Percentiles rank a stretch among this genome's conserved stretches.
Evolutionary conservation across 2,888 invertebrate genomes (phyloP).

Genomic region (Mythimna loreyi): DNA sequence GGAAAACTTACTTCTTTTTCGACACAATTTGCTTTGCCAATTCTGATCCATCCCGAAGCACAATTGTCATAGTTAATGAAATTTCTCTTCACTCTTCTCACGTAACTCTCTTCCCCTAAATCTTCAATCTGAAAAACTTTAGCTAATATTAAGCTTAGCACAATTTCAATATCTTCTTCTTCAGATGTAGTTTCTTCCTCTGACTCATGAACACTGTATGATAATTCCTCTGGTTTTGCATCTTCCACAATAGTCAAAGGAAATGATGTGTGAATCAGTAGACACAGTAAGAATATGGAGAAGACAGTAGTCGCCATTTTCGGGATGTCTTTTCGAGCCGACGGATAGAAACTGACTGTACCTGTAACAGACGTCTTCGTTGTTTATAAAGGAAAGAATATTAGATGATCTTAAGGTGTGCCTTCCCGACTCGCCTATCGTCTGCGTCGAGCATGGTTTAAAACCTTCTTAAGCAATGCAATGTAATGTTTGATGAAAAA

Average conservation of each 20-base stretch:
- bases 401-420: no score
- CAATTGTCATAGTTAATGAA: neutral
- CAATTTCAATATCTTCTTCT: neutral
- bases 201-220: neutral
- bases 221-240: neutral
- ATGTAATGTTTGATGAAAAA: no score
- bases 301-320: neutral
- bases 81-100: neutral
- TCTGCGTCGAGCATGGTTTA: no score
- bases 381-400: no score
- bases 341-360: neutral
- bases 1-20: neutral
- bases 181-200: neutral
- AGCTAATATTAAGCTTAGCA: neutral
- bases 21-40: neutral
- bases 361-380: fast-evolving
- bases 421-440: no score
- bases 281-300: neutral
- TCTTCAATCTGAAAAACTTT: neutral
- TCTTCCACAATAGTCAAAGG: neutral
- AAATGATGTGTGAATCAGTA: neutral
- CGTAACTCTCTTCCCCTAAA: no score
- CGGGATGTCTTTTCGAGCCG: neutral
- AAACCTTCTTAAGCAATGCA: no score
- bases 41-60: neutral